Base-by-base conservation (phyloP, 2,113 vertebrate species). In the Carettochelys insculpta region DNA sequence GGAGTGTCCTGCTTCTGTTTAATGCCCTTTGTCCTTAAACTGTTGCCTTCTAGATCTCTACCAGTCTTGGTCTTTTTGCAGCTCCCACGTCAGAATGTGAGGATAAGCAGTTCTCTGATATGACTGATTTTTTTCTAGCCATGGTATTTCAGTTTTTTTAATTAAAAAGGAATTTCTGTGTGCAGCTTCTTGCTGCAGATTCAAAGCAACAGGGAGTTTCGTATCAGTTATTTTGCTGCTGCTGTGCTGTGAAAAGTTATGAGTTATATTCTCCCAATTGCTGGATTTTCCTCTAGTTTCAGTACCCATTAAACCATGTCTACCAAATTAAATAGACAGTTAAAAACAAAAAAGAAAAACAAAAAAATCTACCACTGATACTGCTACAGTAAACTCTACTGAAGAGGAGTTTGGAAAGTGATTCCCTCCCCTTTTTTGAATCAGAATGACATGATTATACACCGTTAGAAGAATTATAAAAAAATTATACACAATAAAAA, bases 271-370 rank as follows among this genome's bases (percentile, higher is more conserved):
- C 71, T 12, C 92, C 84, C 95, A 81, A 84, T 24, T 76, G 91
- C 94, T 58, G 94, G 91, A 94, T 89, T 96, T 94, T 95, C 92
- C 90, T 92, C 93, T 92, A 86, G 92, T 94, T 96, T 96, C 95
- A 90, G 94, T 94, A 90, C 93, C 93, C 94, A 91, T 96, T 95
- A 96, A 96, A 92, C 94, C 1, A 19, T 93, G 92, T 94, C 92
- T 97, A 94, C 86, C 94, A 95, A 95, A 97, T 96, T 96, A 94
- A 96, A 96, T 86, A 93, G 95, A 96, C 94, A 95, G 90, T 93
- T 95, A 95, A 94, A 96, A 91, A 96, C 95, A 95, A 96, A 92
- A 86, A 68, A n/a, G 94, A 95, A 93, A 95, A 95, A 95, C 92
- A 96, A 96, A 91, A 95, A 93, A 92, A 94, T 94, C 94, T 94